Conservation (phyloP, 2,113 vertebrate species). For the Rallus limicola region DNA sequence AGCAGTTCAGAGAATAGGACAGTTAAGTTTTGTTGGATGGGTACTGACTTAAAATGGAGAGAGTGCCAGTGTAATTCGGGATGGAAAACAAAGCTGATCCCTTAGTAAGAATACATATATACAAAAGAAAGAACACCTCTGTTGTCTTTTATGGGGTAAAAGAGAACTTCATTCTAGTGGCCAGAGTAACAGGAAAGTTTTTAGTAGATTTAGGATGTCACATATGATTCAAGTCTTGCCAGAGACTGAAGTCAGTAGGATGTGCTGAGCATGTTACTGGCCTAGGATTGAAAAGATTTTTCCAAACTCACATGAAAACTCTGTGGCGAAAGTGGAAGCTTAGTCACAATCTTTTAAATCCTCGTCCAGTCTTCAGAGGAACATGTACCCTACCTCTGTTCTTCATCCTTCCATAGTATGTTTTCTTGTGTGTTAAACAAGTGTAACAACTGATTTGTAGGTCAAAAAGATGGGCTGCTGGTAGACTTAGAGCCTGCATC, state of each 20-base stretch:
- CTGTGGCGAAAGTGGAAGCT: not conserved
- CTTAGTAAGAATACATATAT: not conserved
- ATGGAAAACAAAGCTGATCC: not conserved
- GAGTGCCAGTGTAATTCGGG: not conserved
- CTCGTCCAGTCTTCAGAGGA: not conserved
- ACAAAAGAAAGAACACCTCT: not conserved
- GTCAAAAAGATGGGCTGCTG: not conserved
- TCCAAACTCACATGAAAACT: not conserved
- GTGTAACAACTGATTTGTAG: not conserved
- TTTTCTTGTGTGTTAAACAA: not conserved
- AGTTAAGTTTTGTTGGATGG: not conserved
- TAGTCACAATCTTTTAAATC: not conserved
- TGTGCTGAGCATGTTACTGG: not conserved
- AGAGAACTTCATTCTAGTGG: not conserved
- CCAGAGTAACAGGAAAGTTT: not conserved
- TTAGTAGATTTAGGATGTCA: not conserved
- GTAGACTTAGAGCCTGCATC: not conserved
- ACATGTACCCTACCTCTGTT: not conserved
- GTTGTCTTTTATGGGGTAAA: not conserved
- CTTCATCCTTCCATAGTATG: not conserved
- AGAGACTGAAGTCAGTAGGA: not conserved
- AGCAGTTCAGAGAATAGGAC: not conserved
- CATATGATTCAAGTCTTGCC: not conserved
- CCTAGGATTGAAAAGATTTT: not conserved
- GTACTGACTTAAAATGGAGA: not conserved